Conservation (phyloP, 2,888 invertebrate species). For the Epistrophe grossulariae region DNA sequence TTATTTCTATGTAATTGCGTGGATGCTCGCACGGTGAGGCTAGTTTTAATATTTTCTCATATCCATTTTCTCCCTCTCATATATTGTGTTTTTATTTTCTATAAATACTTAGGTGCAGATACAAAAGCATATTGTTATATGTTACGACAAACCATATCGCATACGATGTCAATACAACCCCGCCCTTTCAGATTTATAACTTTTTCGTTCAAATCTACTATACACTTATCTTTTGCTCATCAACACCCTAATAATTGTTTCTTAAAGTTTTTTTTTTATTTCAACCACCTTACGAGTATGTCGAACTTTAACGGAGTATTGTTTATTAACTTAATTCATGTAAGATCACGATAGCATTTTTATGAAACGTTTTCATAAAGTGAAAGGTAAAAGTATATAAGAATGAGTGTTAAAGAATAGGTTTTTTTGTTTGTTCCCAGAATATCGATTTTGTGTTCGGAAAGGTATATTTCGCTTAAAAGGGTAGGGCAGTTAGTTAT, state of each 20-base stretch:
- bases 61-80: too few relatives aligned
- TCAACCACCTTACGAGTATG: too few relatives aligned
- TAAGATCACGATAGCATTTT: neutral
- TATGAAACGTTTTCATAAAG: neutral
- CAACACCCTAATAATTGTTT: neutral
- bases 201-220: neutral
- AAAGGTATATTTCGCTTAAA: neutral
- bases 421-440: neutral
- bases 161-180: too few relatives aligned
- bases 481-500: too few relatives aligned
- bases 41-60: too few relatives aligned
- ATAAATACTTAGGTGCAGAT: too few relatives aligned
- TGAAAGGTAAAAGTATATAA: neutral
- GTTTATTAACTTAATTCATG: slow-evolving; percentile 7
- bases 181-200: neutral
- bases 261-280: neutral
- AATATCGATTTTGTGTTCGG: neutral
- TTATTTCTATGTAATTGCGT: too few relatives aligned
- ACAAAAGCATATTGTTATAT: too few relatives aligned
- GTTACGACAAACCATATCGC: too few relatives aligned
- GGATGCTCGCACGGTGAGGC: too few relatives aligned
- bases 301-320: too few relatives aligned
- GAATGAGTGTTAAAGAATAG: neutral
- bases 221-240: neutral
- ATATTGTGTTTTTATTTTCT: too few relatives aligned